Base-by-base conservation (phyloP, 2,113 vertebrate genomes). In the Noturus placidus region DNA sequence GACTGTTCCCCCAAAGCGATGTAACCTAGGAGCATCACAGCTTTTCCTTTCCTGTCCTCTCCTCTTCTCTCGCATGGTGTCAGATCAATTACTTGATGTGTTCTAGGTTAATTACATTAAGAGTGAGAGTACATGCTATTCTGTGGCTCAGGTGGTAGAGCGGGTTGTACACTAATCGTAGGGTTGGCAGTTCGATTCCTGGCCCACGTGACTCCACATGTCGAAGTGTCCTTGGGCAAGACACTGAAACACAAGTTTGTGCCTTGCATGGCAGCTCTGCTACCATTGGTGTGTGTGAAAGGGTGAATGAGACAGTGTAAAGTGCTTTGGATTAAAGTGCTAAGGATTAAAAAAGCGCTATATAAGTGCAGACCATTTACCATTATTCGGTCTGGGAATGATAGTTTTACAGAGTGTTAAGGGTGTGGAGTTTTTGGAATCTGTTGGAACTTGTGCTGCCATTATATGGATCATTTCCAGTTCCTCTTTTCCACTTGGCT, bases 381-480 rank as follows among this genome's bases (percentile, higher is more conserved):
- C 42, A 46, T 46, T 46, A 46, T 46, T 82, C 10, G 1, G 61
- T 25, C 2, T 38, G n/a, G 38, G 38, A 35, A 27, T 42, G 30
- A 85, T 85, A 57, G 83, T 52, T 69, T n/a, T 72, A 65, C 83
- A 56, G 52, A 72, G 70, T 52, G 9, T 11, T 67, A 27, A 19
- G 83, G 30, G 63, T 79, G 54, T 83, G 79, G 65, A 83, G 46
- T n/a, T 87, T 33, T 42, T 2, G n/a, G n/a, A 13, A 61, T 63
- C n/a, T 83, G 76, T 81, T 81, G 63, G 25, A 81, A 87, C 86
- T 82, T 87, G 86, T 35, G 52, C 54, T 76, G 69, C 35, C 54
- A 42, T 69, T 54, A 59, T 54, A 84, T 84, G 82, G 83, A 84
- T 67, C 82, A 20, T 69, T 46, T 22, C 82, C 74, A 56, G 69